phyloP scores from a whole-genome alignment of 2,797 vertebrate species.

The Cheirogaleus major region DNA sequence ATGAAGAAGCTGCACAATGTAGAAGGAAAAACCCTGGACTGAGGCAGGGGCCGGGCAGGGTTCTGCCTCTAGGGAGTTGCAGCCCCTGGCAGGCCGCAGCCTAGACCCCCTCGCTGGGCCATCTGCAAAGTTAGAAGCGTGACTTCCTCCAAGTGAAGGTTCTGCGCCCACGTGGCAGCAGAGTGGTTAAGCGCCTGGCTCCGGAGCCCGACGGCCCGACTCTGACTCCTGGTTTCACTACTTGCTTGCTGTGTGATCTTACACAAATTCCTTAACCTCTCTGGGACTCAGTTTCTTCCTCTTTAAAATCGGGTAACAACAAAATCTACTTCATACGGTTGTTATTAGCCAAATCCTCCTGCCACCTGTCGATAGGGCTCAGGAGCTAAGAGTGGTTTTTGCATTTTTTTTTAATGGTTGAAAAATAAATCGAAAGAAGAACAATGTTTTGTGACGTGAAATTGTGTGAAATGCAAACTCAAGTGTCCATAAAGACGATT shows the following conservation, averaged over 20 bases:
- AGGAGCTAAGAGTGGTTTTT: background rate
- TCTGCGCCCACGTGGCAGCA: accelerated
- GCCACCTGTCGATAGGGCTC: background rate
- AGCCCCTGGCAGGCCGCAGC: background rate
- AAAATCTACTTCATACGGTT: background rate
- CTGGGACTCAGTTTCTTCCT: background rate
- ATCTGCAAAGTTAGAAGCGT: background rate
- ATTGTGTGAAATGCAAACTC: background rate
- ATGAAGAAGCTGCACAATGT: accelerated
- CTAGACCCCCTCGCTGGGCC: background rate
- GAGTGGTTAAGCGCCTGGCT: background rate
- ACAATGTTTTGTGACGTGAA: background rate
- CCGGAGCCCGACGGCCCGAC: accelerated
- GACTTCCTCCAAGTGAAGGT: background rate
- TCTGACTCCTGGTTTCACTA: background rate
- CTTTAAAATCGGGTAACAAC: background rate
- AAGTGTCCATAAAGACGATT: background rate
- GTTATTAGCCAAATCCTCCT: background rate
- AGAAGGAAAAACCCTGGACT: accelerated
- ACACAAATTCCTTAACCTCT: background rate
- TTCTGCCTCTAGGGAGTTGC: background rate
- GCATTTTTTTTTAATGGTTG: background rate
- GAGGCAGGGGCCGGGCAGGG: accelerated
- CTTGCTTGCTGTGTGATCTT: background rate
- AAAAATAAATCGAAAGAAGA: background rate